Conservation (phyloP, 2,797 vertebrate species). For the Hafferia zeledoni region DNA sequence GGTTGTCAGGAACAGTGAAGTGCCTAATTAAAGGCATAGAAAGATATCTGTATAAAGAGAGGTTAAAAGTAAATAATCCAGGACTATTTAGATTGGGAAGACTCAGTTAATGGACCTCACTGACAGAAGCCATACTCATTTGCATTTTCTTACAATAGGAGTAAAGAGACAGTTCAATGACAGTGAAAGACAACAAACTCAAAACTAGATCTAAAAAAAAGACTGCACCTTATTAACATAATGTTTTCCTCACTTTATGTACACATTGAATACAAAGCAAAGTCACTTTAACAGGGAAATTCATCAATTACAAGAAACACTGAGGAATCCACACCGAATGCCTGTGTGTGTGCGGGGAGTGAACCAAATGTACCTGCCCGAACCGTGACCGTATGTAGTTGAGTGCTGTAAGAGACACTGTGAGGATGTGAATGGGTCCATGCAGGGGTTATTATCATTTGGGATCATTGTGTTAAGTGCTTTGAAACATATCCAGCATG, state of each 20-base stretch:
- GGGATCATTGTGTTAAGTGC: accelerated
- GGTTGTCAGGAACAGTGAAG: background rate
- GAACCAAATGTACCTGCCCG: accelerated
- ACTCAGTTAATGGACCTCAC: background rate
- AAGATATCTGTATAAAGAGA: background rate
- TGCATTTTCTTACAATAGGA: background rate
- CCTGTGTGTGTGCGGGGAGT: accelerated
- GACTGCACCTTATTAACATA: background rate
- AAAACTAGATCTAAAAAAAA: background rate
- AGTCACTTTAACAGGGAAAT: background rate
- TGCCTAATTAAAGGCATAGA: background rate
- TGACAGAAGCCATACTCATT: background rate
- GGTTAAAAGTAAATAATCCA: background rate
- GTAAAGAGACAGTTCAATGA: constrained; percentile 1
- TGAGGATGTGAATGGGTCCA: background rate
- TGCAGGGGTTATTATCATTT: background rate
- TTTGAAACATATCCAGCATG: background rate
- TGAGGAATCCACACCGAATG: background rate
- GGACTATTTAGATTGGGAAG: background rate
- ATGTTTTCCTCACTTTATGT: constrained; percentile 4
- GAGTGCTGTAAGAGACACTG: background rate
- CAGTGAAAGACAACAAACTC: background rate
- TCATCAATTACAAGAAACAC: background rate
- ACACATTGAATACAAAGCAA: background rate
- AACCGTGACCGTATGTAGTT: accelerated